phyloP scores from a whole-genome alignment of 2,113 vertebrate species.

The Bubo blakistoni region DNA sequence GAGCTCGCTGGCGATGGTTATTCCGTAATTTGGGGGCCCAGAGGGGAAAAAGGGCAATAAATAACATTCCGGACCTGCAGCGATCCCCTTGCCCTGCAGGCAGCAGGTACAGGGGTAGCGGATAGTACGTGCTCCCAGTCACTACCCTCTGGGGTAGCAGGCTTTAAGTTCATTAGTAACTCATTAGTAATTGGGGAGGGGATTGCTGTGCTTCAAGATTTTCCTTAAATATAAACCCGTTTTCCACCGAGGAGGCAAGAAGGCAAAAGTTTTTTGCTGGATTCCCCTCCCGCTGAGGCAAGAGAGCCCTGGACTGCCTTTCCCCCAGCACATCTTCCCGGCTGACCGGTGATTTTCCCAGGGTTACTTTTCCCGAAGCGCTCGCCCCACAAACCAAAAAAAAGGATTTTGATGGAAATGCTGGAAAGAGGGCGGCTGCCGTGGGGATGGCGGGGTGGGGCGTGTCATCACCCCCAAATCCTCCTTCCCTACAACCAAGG shows the following conservation, averaged over 20 bases:
- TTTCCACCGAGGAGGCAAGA: background rate
- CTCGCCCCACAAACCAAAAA: background rate
- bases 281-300: background rate
- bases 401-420: background rate
- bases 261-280: background rate
- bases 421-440: rapidly evolving
- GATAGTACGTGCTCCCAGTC: rapidly evolving
- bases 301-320: background rate
- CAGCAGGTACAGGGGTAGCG: background rate
- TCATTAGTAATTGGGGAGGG: background rate
- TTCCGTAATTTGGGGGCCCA: rapidly evolving
- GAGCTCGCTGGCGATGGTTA: rapidly evolving
- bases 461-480: background rate
- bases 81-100: background rate
- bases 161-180: background rate
- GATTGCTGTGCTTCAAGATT: rapidly evolving
- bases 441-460: background rate
- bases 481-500: background rate
- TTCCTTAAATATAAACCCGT: background rate
- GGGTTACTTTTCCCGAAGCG: background rate
- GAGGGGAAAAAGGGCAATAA: background rate
- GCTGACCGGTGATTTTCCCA: background rate
- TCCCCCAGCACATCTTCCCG: background rate
- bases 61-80: rapidly evolving
- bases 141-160: rapidly evolving